Evolutionary conservation across 2,113 vertebrate species (phyloP), one percentile per base, ranked within the genome.

Genomic region (Lutjanus erythropterus): DNA sequence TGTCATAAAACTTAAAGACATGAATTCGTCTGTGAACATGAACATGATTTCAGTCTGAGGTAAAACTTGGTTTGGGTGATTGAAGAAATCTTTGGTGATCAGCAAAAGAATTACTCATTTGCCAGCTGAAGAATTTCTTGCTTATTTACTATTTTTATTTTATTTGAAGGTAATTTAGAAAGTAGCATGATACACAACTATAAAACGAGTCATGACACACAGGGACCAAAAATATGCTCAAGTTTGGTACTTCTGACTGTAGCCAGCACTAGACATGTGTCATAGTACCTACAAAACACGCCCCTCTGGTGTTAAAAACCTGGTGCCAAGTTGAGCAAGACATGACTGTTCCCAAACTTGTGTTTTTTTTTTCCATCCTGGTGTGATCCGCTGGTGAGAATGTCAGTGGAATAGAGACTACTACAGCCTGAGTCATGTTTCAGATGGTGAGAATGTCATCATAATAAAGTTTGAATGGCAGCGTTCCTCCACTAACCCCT

Each of bases 381-480:
- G n/a, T 27, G 23, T 31, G 15, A 64, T 16, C 25, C 1, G 59
- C 35, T 25, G 35, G 29, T 21, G 31, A 67, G 49, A 37, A 10
- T 47, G n/a, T 64, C 35, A 44, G 19, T 16, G 25, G 10, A 64
- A 41, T 6, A 55, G 37, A 37, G 42, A 3, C 33, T 9, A 23
- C n/a, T 35, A 4, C 29, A 9, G 37, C 19, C 27, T 35, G 41
- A 65, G 0, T 52, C 14, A 1, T 35, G 29, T n/a, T 60, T 47
- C 37, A 67, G 56, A 35, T 53, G 0, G 4, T 55, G 37, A 49
- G 12, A 18, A 44, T 9, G 35, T 29, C 55, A 71, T 61, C 47
- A 55, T 56, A 27, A 71, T 53, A 62, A 18, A 14, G 39, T 81
- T 0, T 65, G 50, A 71, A 11, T 58, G 52, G 12, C 70, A 39